Conservation (phyloP, 2,113 vertebrate genomes). For the Aviceda subcristata region DNA sequence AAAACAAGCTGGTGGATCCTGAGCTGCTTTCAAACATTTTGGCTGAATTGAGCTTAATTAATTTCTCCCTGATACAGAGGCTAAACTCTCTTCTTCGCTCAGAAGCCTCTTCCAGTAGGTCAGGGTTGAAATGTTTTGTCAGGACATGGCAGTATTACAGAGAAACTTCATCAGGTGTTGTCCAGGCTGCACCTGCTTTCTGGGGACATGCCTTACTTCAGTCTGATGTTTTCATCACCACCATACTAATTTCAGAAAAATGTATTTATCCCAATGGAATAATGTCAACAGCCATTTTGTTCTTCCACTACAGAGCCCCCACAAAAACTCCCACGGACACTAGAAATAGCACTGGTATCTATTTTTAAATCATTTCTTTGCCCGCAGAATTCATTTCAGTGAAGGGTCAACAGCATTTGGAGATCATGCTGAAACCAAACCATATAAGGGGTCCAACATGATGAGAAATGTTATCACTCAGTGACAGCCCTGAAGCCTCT, state of each 20-base stretch:
- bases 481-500: background rate
- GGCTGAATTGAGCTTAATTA: background rate
- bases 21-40: background rate
- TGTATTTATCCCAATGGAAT: background rate
- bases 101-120: background rate
- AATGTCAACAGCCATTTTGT: background rate
- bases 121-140: background rate
- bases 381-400: background rate
- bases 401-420: background rate
- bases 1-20: background rate
- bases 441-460: background rate
- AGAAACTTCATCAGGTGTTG: background rate
- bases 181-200: background rate
- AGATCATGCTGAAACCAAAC: background rate
- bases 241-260: background rate
- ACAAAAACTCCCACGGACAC: background rate
- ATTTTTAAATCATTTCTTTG: conserved; percentile 21
- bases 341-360: conserved; percentile 37
- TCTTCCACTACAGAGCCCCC: conserved; percentile 3
- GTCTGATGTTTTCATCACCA: background rate
- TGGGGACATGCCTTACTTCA: background rate
- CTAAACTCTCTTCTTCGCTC: background rate
- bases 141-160: background rate
- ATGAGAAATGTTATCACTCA: background rate
- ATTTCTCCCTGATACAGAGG: background rate